A percentile compares a stretch with the other conserved stretches of the same genome.
Conservation (phyloP, 2,113 vertebrate species). For the Dipodomys spectabilis region DNA sequence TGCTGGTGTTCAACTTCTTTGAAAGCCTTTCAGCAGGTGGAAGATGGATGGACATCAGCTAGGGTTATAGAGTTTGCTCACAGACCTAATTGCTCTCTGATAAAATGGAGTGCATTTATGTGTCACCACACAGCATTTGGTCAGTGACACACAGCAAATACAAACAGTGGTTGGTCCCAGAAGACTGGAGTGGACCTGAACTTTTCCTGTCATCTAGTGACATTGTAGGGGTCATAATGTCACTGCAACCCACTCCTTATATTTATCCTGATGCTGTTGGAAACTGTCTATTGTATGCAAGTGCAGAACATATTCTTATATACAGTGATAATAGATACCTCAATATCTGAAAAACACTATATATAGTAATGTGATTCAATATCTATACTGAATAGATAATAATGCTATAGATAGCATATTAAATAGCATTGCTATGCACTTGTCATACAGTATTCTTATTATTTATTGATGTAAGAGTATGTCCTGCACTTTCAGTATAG, state of each 20-base stretch:
- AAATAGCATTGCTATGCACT: too few species aligned
- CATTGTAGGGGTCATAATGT: too few species aligned
- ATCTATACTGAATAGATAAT: too few species aligned
- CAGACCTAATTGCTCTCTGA: neutral
- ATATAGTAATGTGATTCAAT: too few species aligned
- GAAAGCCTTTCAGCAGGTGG: neutral
- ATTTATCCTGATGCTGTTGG: neutral
- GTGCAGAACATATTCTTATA: neutral
- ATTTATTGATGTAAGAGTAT: too few species aligned
- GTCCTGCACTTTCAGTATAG: too few species aligned
- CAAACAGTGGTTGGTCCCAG: neutral
- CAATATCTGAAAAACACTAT: too few species aligned
- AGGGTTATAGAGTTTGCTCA: neutral
- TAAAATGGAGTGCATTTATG: neutral
- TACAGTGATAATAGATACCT: neutral
- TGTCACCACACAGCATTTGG: neutral
- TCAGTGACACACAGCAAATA: neutral
- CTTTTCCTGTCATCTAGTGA: neutral
- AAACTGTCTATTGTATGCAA: neutral
- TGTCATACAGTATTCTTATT: too few species aligned
- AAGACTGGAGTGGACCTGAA: neutral
- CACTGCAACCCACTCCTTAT: accelerated
- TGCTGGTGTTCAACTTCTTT: neutral
- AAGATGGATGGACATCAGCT: neutral
- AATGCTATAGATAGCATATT: too few species aligned